A percentile compares a stretch with the other conserved stretches of the same genome.
Conservation (phyloP, 2,113 vertebrate species). For the Lepisosteus osseus region DNA sequence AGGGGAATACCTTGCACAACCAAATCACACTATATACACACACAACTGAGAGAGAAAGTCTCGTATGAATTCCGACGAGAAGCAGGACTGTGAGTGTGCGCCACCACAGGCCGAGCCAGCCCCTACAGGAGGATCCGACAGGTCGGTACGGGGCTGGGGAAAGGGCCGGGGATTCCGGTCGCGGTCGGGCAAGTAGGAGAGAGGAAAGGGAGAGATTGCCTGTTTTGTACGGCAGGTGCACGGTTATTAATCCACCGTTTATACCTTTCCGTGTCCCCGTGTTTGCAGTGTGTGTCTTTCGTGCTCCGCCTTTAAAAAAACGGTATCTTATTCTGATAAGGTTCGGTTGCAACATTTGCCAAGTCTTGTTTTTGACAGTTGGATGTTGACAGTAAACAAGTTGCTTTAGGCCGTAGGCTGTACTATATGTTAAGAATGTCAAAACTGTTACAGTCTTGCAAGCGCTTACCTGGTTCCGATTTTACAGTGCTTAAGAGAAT, state of each 20-base stretch:
- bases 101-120: slow-evolving; percentile 66
- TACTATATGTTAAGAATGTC: too few relatives aligned
- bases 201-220: too few relatives aligned
- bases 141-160: slow-evolving; percentile 44
- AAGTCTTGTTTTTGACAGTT: slow-evolving; percentile 10
- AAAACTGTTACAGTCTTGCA: too few relatives aligned
- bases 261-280: too few relatives aligned
- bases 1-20: slow-evolving; percentile 24
- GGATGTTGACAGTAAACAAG: not conserved
- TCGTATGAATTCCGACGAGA: slow-evolving; percentile 74
- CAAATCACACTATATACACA: slow-evolving; percentile 26
- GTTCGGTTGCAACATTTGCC: not conserved
- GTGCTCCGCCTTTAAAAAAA: slow-evolving; percentile 2
- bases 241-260: too few relatives aligned
- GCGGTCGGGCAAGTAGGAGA: too few relatives aligned
- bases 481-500: not conserved
- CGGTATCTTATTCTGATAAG: slow-evolving; percentile 13
- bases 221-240: too few relatives aligned
- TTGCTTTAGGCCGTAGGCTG: not conserved
- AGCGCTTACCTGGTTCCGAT: too few relatives aligned
- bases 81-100: slow-evolving; percentile 73
- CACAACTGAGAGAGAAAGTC: slow-evolving; percentile 52
- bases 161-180: slow-evolving; percentile 5
- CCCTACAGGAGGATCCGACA: slow-evolving; percentile 52
- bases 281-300: too few relatives aligned